Base-by-base conservation (phyloP, 2,888 invertebrate species). In the Conomelus anceps region DNA sequence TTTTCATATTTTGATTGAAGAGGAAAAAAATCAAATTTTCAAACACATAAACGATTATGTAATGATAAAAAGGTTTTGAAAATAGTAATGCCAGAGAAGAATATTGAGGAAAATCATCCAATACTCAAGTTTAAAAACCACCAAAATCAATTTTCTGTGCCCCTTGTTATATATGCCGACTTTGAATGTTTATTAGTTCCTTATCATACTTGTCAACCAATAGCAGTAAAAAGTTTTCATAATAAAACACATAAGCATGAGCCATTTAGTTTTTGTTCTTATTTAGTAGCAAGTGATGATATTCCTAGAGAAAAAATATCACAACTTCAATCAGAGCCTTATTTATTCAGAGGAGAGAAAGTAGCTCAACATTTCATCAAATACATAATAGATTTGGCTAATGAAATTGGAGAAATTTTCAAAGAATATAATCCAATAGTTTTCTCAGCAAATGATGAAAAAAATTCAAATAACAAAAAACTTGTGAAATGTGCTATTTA, bases 111-210 rank as follows among this genome's bases (percentile, higher is more conserved):
- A 22, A 34, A 26, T 20, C 3, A 22, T 7, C 23, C 41, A 22
- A 84, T 88, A 22, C 84, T 88, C 1, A 88, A 88, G 20, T 88
- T 88, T 63, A 88, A 63, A 63, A 88, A 41, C 22, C 22, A 88
- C 22, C 63, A 88, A 22, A 23, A 88, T 23, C 84, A 23, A 23
- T 7, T 85, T 23, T 23, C 20, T 84, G 23, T 88, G 11, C 88
- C 88, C 23, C 22, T 88, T 7, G 88, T 88, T 9, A 20, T 84
- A 3, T 88, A 88, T 24, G 88, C 88, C 23, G 88, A 85, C 22
- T 88, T 88, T 85, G 88, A 88, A 22, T 88, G 84, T 24, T 23
- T 88, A 23, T 24, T 88, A 24, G 22, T 22, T n/a, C 63, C 63
- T 13, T 41, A 41, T 17, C 7, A 17, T 7, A 17, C 84, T 13